Evolutionary conservation across 2,888 invertebrate species (phyloP).

Genomic region (Minunthozetes semirufus): DNA sequence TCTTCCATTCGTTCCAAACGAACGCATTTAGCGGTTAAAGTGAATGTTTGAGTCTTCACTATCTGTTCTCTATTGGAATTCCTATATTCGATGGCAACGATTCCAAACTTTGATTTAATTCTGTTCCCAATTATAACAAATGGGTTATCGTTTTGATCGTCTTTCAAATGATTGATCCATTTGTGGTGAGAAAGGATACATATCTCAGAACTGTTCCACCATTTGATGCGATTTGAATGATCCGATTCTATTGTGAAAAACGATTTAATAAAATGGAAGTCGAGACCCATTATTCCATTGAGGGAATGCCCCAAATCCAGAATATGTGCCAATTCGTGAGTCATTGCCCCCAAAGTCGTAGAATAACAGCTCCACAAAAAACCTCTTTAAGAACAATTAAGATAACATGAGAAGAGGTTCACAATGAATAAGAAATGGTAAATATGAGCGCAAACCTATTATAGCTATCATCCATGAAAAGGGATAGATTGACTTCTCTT

Average conservation of each 20-base stretch:
- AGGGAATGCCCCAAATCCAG: conserved; percentile 87
- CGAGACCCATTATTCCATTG: conserved; percentile 86
- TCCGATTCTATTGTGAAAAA: conserved; percentile 54
- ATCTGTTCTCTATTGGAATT: neutral
- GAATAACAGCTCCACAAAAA: conserved; percentile 80
- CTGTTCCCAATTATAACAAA: neutral
- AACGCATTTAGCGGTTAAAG: conserved; percentile 2
- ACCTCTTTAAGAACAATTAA: conserved; percentile 53
- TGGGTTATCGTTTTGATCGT: neutral
- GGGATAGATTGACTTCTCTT: conserved; percentile 61
- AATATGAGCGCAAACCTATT: conserved; percentile 56
- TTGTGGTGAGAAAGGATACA: conserved; percentile 22
- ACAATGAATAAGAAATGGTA: too few relatives aligned
- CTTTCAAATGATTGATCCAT: conserved; percentile 25
- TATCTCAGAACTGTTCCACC: conserved; percentile 33
- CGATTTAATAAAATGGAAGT: conserved; percentile 73
- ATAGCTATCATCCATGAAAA: conserved; percentile 83
- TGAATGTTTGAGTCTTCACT: neutral
- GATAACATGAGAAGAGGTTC: too few relatives aligned
- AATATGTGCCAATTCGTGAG: conserved; percentile 89
- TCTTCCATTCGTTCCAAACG: neutral
- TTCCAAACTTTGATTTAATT: conserved; percentile 20
- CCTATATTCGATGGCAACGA: conserved; percentile 27
- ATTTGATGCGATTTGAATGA: neutral
- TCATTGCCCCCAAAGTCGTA: conserved; percentile 79